Evolutionary conservation across 2,888 invertebrate genomes (phyloP), one percentile per base, ranked within the genome.

Genomic region (Euplagia quadripunctaria): DNA sequence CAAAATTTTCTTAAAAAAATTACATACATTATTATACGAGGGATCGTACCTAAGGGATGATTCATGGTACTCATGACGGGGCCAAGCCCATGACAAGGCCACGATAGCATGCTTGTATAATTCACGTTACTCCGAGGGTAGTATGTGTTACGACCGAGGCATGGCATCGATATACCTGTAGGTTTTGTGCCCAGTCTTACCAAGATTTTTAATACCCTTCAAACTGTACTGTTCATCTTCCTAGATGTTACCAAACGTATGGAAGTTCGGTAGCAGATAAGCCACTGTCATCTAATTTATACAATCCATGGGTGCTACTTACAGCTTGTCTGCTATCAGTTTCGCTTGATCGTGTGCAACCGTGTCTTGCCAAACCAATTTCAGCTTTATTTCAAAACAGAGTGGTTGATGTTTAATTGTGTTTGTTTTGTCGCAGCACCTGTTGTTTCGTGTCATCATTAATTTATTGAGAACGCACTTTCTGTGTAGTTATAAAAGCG

Each of bases 361-460:
- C 20, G 16, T 16, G 49, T 5, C 58, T 41, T 55, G 42, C 55
- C 69, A 72, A 76, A 67, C 14, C 12, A 82, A 71, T 66, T 51
- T 46, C 41, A 51, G 65, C 68, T n/a, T 73, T 76, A 71, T 49
- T 0, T 0, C 55, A 4, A 16, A 0, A 12, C 6, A 0, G 41
- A 68, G 75, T 49, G 69, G 74, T 74, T n/a, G 46, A 68, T 72
- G 71, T 79, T 82, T 20, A 52, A 20, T 55, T 73, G 64, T 46
- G 5, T 65, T 17, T 12, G 17, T 52, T n/a, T 64, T 2, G 14
- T 55, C 0, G 9, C 49, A 51, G 71, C 79, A 83, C 83, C 74
- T 79, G 85, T 78, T 80, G 72, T 79, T 67, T 69, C 73, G 79
- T 68, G 77, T 76, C 79, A 74, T 77, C 80, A 72, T 83, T 83